Percentiles rank a stretch among this genome's conserved stretches.
Conservation (phyloP, 2,888 invertebrate species). For the Thereva unica region DNA sequence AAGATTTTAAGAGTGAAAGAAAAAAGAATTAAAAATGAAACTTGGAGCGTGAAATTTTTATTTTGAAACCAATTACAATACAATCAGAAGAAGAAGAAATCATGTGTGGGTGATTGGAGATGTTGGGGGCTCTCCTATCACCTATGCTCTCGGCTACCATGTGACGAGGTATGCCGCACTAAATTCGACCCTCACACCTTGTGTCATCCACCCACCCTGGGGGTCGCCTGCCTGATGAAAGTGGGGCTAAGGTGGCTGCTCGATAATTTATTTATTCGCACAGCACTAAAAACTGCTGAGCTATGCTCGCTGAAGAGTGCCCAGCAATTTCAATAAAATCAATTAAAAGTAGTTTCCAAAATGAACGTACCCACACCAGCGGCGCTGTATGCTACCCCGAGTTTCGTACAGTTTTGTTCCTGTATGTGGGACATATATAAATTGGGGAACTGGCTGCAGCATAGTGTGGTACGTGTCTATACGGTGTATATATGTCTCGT, state of each 20-base stretch:
- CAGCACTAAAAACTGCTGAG: not conserved
- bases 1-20: too few relatives aligned
- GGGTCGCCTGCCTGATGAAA: too few relatives aligned
- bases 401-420: not conserved
- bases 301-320: slow-evolving; percentile 2
- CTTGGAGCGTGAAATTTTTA: slow-evolving; percentile 22
- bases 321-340: slow-evolving; percentile 28
- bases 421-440: too few relatives aligned
- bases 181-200: too few relatives aligned
- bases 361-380: slow-evolving; percentile 2
- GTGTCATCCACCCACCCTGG: too few relatives aligned
- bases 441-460: too few relatives aligned
- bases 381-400: not conserved
- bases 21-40: too few relatives aligned
- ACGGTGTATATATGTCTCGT: slow-evolving; percentile 50
- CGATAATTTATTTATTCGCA: not conserved
- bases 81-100: slow-evolving; percentile 5
- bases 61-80: slow-evolving; percentile 6
- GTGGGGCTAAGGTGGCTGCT: too few relatives aligned
- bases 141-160: too few relatives aligned
- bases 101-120: too few relatives aligned
- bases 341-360: slow-evolving; percentile 23
- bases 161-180: too few relatives aligned
- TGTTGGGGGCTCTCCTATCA: too few relatives aligned
- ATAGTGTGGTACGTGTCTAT: not conserved